Percentiles rank a stretch among this genome's conserved stretches.
These are phyloP conservation scores for Clarias macrocephalus DNA, from an alignment of 2,113 vertebrate genomes.

Conservation along the genomic window DNA sequence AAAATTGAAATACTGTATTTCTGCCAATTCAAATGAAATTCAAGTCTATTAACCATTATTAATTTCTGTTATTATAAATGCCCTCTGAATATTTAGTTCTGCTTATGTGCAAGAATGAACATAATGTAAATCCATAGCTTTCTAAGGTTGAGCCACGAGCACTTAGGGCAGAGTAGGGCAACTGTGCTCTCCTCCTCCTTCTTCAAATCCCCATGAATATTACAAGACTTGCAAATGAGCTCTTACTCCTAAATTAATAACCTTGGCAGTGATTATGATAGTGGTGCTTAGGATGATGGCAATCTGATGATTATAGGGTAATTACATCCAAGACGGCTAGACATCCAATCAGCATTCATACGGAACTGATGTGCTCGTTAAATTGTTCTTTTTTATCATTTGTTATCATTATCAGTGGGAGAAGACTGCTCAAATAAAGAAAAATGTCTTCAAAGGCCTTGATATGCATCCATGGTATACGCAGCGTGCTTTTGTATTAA, in stretches of 20 bases:
- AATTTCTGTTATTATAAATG: not conserved
- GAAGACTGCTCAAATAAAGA: conserved; percentile 25
- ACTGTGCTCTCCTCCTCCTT: conserved; percentile 10
- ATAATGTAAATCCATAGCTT: not conserved
- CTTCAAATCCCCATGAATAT: conserved; percentile 42
- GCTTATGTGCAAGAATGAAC: not conserved
- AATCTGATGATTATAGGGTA: conserved; percentile 53
- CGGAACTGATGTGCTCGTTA: conserved; percentile 44
- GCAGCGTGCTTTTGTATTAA: conserved; percentile 9
- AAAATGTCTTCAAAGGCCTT: conserved; percentile 3
- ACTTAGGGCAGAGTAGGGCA: conserved; percentile 23
- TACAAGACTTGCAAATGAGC: conserved; percentile 46
- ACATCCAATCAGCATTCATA: conserved; percentile 45
- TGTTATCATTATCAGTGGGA: conserved; percentile 9
- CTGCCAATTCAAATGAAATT: not conserved
- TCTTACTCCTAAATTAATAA: conserved; percentile 51
- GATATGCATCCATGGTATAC: not conserved
- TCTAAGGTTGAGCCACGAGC: conserved; percentile 21
- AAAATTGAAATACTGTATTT: not conserved
- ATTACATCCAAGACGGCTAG: conserved; percentile 50
- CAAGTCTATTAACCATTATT: no score
- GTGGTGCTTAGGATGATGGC: conserved; percentile 52
- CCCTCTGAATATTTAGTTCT: not conserved
- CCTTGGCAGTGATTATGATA: conserved; percentile 53
- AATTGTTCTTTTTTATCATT: conserved; percentile 32